phyloP scores from a whole-genome alignment of 2,797 vertebrate genomes.

The Dromococcyx pavoninus region DNA sequence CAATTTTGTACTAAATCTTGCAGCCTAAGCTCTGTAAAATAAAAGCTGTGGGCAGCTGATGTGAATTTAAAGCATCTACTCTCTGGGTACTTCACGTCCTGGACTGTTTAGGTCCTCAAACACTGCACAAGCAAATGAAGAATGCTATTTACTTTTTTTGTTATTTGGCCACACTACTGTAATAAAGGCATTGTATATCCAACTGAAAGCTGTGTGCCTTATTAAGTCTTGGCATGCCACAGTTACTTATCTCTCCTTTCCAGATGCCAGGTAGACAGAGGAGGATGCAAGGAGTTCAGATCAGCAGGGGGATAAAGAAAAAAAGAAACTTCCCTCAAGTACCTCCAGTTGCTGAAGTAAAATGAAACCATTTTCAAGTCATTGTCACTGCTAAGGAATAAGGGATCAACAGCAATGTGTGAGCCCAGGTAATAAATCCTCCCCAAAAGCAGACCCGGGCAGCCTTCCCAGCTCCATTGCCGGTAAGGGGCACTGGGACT shows the following conservation, averaged over 20 bases:
- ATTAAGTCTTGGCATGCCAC: slow-evolving; percentile 60
- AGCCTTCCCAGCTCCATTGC: background rate
- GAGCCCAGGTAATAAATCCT: background rate
- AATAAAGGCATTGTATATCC: slow-evolving; percentile 53
- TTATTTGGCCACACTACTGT: slow-evolving; percentile 53
- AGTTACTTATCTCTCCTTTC: slow-evolving; percentile 60
- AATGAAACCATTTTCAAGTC: background rate
- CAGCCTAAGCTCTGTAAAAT: slow-evolving; percentile 33
- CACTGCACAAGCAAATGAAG: slow-evolving; percentile 55
- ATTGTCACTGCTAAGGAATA: background rate
- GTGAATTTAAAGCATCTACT: slow-evolving; percentile 55
- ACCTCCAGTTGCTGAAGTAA: no score
- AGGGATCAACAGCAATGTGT: background rate
- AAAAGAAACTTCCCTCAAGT: slow-evolving; percentile 8
- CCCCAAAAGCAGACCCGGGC: background rate
- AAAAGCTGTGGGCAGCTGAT: slow-evolving; percentile 32
- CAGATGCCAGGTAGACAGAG: slow-evolving; percentile 56
- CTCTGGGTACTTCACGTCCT: slow-evolving; percentile 19
- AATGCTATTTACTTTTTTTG: slow-evolving; percentile 34
- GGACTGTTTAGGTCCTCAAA: slow-evolving; percentile 32
- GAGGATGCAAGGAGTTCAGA: slow-evolving; percentile 32
- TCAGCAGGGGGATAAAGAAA: slow-evolving; percentile 13
- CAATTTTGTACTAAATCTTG: slow-evolving; percentile 19
- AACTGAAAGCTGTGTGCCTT: slow-evolving; percentile 35
- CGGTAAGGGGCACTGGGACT: background rate